Evolutionary conservation across 1,140 invertebrate genomes (phyloP), one percentile per base, ranked within the genome.

Genomic region (Mesaphorura yosii): DNA sequence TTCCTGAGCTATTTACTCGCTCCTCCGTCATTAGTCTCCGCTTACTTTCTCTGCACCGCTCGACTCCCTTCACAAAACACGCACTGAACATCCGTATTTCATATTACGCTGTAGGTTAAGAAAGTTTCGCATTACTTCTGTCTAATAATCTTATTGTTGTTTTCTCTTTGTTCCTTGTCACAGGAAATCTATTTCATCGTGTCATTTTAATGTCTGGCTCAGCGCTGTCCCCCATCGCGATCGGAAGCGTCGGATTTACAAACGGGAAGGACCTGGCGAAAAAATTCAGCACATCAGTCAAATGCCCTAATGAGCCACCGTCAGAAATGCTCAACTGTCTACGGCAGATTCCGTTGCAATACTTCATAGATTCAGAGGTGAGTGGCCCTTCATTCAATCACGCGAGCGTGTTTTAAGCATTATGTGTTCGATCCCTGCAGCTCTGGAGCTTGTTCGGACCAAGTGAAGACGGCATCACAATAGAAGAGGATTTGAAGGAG

Each of bases 151-250:
- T n/a, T n/a, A n/a, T n/a, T n/a, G n/a, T n/a, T n/a, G n/a, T n/a
- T 20, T 41, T 10, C 17, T 41, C 40, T 41, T 41, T 20, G 7
- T 41, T 20, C 17, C 17, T 15, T 41, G 40, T 37, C 76, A 1
- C 74, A 90, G 86, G 84, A 65, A 73, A 85, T 22, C 76, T 96
- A 29, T 96, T 97, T 69, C 88, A 94, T 68, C 82, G 91, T 60
- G 88, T 88, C 3, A 82, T 97, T 51, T 75, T 97, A 25, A 90
- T 95, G 85, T 92, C 88, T 23, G 93, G 93, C 0, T 92, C 91
- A 17, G 91, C 91, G 0, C 75, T 96, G 28, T 88, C 87, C 59
- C 88, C 87, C 1, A 94, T 87, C 88, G 91, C 91, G 12, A 31
- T 37, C 6, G 46, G 46, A 48, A 31, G 14, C 0, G 70, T 93